phyloP scores from a whole-genome alignment of 2,888 invertebrate genomes.

The Perizoma flavofasciatum region DNA sequence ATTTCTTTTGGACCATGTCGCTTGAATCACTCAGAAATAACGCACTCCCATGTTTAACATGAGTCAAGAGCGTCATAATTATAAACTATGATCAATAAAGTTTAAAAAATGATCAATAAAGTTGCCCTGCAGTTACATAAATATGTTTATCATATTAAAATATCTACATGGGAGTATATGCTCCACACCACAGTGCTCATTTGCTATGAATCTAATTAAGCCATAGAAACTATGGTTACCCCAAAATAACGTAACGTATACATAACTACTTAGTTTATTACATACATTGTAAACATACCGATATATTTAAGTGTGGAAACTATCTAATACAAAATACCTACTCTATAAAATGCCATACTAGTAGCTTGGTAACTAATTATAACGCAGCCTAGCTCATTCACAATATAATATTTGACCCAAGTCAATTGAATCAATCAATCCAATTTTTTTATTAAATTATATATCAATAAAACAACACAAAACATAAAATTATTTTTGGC shows the following conservation, averaged over 20 bases:
- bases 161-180: background rate
- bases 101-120: background rate
- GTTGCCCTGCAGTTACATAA: no score
- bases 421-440: slow-evolving; percentile 9
- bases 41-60: background rate
- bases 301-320: background rate
- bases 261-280: no score
- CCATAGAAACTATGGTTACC: no score
- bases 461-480: slow-evolving; percentile 16
- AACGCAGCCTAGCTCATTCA: slow-evolving; percentile 23
- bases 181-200: background rate
- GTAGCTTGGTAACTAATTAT: slow-evolving; percentile 46
- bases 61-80: background rate
- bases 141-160: background rate
- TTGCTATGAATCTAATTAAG: no score
- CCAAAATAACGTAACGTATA: no score
- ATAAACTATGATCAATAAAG: background rate
- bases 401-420: slow-evolving; percentile 11
- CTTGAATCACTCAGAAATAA: background rate
- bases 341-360: slow-evolving; percentile 34
- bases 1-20: no score
- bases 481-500: slow-evolving; percentile 35
- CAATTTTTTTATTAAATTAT: slow-evolving; percentile 5
- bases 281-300: no score
- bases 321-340: slow-evolving; percentile 2